These are phyloP conservation scores for Axinella damicornis DNA, from an alignment of 37 sponge, comb jelly and placozoan species.

Conservation along the genomic window DNA sequence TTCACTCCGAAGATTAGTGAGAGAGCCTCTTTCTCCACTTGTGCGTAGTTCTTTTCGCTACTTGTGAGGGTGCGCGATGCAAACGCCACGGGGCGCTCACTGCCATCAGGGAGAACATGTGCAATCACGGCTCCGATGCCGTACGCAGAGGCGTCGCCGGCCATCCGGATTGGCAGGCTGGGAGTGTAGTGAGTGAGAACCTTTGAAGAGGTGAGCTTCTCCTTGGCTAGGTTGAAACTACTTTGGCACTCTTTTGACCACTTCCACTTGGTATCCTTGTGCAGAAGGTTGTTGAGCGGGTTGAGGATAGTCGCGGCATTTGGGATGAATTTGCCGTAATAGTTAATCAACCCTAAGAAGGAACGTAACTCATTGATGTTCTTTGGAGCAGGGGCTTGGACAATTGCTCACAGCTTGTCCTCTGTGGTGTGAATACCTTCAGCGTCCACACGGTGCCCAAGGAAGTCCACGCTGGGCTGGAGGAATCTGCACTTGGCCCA, in stretches of 20 bases:
- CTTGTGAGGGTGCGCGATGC: background rate
- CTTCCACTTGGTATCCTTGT: background rate
- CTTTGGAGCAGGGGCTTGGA: slow-evolving; percentile 9
- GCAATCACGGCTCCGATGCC: slow-evolving; percentile 18
- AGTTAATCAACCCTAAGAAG: slow-evolving; percentile 2
- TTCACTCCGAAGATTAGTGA: background rate
- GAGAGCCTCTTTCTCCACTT: slow-evolving; percentile 2
- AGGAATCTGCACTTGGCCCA: background rate
- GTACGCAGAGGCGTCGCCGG: slow-evolving; percentile 1
- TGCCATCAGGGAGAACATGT: slow-evolving; percentile 4
- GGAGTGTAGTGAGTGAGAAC: slow-evolving; percentile 1
- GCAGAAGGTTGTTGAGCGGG: slow-evolving; percentile 1
- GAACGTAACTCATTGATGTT: background rate
- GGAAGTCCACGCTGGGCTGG: background rate
- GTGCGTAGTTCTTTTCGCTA: slow-evolving; percentile 1
- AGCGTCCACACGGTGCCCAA: background rate
- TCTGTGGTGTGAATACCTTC: slow-evolving; percentile 13
- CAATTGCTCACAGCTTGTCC: slow-evolving; percentile 1
- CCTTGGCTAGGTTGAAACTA: background rate
- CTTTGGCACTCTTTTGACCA: background rate
- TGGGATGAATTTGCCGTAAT: slow-evolving; percentile 19
- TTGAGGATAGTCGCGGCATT: background rate
- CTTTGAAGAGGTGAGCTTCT: background rate
- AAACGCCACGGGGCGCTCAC: slow-evolving; percentile 5
- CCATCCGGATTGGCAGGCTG: background rate